Conservation (phyloP, 2,888 invertebrate genomes). For the Ditula angustiorana region DNA sequence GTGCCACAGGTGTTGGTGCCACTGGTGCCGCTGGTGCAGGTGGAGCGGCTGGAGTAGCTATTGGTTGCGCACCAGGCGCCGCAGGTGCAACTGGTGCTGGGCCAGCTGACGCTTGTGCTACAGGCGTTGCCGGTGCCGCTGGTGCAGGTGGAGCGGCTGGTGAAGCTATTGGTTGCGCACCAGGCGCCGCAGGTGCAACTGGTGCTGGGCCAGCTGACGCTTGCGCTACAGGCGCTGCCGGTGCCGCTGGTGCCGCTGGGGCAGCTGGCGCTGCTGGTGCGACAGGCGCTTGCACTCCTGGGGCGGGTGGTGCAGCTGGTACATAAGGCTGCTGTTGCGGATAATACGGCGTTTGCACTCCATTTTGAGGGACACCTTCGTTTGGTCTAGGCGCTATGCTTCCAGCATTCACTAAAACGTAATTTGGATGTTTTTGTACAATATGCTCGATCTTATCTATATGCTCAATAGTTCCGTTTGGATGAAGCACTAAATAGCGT, state of each 20-base stretch:
- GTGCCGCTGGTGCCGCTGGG: not conserved
- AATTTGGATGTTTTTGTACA: constrained; percentile 50
- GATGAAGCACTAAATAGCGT: constrained; percentile 56
- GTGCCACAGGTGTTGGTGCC: not conserved
- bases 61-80: too few relatives aligned
- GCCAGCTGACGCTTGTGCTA: too few relatives aligned
- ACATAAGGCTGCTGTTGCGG: not conserved
- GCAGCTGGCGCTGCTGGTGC: not conserved
- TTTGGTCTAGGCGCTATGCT: constrained; percentile 8
- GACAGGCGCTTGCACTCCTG: not conserved
- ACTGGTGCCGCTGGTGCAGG: not conserved
- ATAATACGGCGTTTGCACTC: not conserved
- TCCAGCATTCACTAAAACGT: constrained; percentile 47
- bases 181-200: not conserved
- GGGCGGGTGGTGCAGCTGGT: not conserved
- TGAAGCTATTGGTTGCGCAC: not conserved
- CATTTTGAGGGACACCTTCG: not conserved
- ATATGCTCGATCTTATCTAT: constrained; percentile 53
- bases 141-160: not conserved
- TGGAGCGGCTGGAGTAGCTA: not conserved
- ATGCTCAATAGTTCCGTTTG: constrained; percentile 59
- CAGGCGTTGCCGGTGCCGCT: not conserved
- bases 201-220: not conserved
- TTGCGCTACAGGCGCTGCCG: not conserved
- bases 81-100: not conserved